A percentile compares a stretch with the other conserved stretches of the same genome.
Conservation (phyloP, 92 coral and sea anemone genomes). For the Palythoa grandis region DNA sequence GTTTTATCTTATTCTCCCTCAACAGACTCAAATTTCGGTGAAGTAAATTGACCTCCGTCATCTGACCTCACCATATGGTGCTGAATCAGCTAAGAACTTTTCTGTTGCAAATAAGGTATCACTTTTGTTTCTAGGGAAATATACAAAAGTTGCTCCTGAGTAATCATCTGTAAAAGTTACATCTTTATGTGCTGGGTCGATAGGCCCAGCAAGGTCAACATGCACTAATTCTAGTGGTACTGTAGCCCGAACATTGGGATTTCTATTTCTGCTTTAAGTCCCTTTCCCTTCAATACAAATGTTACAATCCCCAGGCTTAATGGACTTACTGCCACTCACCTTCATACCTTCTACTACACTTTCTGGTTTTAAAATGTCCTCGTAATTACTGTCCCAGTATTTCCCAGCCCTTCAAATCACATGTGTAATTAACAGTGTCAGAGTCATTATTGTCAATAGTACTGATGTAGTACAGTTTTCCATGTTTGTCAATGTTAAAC, state of each 20-base stretch:
- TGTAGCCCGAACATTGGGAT: slow-evolving; percentile 49
- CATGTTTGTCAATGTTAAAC: slow-evolving; percentile 48
- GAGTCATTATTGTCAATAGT: slow-evolving; percentile 26
- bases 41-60: slow-evolving; percentile 15
- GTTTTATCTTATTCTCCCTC: slow-evolving; percentile 36
- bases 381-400: slow-evolving; percentile 57
- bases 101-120: slow-evolving; percentile 50
- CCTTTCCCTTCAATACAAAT: slow-evolving; percentile 55
- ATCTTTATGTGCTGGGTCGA: slow-evolving; percentile 54
- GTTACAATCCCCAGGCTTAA: slow-evolving; percentile 46
- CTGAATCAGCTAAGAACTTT: slow-evolving; percentile 48
- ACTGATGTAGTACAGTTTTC: slow-evolving; percentile 49
- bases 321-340: slow-evolving; percentile 54
- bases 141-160: slow-evolving; percentile 31
- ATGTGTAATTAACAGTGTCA: slow-evolving; percentile 30
- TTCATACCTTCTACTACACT: slow-evolving; percentile 53
- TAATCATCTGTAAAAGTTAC: slow-evolving; percentile 50
- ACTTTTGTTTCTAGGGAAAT: slow-evolving; percentile 46
- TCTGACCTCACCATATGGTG: slow-evolving; percentile 45
- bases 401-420: slow-evolving; percentile 39
- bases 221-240: slow-evolving; percentile 53
- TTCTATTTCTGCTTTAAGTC: slow-evolving; percentile 55
- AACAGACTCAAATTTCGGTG: slow-evolving; percentile 30
- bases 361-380: slow-evolving; percentile 42
- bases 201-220: slow-evolving; percentile 58